These are phyloP conservation scores for Molossus molossus DNA, from an alignment of 2,797 vertebrate species.

Conservation along the genomic window DNA sequence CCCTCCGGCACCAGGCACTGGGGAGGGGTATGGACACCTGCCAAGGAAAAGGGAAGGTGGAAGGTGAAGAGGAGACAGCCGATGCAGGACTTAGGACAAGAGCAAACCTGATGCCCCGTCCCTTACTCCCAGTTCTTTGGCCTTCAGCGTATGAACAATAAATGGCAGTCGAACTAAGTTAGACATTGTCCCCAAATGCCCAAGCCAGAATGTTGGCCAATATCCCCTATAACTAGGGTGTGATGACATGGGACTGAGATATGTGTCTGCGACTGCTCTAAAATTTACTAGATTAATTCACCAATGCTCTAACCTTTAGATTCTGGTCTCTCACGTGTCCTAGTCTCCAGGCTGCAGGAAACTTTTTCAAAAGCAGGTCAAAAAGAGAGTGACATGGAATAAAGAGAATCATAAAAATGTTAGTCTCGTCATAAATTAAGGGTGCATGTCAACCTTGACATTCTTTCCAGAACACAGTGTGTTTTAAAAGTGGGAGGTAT, in stretches of 20 bases:
- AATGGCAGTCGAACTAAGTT: slow-evolving; percentile 34
- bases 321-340: slow-evolving; percentile 9
- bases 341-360: neutral
- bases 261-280: neutral
- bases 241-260: neutral
- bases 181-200: neutral
- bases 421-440: slow-evolving; percentile 20
- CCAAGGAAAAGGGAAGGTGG: neutral
- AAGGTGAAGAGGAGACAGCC: neutral
- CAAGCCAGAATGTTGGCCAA: neutral
- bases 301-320: neutral
- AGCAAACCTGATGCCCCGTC: neutral
- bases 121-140: neutral
- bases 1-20: neutral
- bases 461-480: slow-evolving; percentile 57
- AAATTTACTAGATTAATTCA: slow-evolving; percentile 46
- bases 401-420: slow-evolving; percentile 42
- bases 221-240: neutral
- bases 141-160: neutral
- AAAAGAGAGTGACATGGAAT: neutral
- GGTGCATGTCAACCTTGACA: slow-evolving; percentile 8
- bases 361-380: slow-evolving; percentile 48
- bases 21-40: neutral
- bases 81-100: neutral
- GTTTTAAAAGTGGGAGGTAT: slow-evolving; percentile 48